phyloP scores from a whole-genome alignment of 2,797 vertebrate genomes.

The Arnoldichthys spilopterus region DNA sequence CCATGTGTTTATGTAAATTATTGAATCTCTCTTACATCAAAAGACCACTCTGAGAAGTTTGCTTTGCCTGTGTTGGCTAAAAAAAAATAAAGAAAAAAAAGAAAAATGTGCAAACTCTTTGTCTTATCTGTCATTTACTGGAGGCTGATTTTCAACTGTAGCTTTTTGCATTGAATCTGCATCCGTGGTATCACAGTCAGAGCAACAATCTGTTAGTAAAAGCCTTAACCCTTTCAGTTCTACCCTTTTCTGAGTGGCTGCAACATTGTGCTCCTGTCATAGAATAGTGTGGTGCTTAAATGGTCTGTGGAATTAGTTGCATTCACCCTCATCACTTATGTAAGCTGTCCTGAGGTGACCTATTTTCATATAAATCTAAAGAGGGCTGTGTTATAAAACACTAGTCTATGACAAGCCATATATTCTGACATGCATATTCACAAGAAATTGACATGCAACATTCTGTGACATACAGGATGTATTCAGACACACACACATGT shows the following conservation, averaged over 20 bases:
- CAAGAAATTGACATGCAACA: background rate
- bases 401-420: constrained; percentile 18
- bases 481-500: background rate
- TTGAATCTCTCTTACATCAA: constrained; percentile 54
- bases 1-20: constrained; percentile 73
- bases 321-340: constrained; percentile 23
- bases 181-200: constrained; percentile 31
- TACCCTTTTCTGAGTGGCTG: background rate
- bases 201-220: constrained; percentile 38
- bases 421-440: constrained; percentile 16
- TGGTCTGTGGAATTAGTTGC: constrained; percentile 32
- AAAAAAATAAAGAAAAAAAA: background rate
- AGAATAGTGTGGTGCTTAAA: constrained; percentile 7
- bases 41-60: constrained; percentile 56
- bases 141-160: constrained; percentile 26
- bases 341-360: constrained; percentile 35
- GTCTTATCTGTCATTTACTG: constrained; percentile 41
- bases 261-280: constrained; percentile 27
- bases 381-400: constrained; percentile 21
- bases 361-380: constrained; percentile 34
- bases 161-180: constrained; percentile 29
- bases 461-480: background rate
- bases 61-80: constrained; percentile 20
- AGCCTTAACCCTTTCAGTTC: constrained; percentile 42
- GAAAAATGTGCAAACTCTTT: constrained; percentile 41